Percentiles rank a stretch among this genome's conserved stretches.
Evolutionary conservation across 30 jellyfish, hydroid and myxozoan species (phyloP).

Genomic region (Nemopilema nomurai): DNA sequence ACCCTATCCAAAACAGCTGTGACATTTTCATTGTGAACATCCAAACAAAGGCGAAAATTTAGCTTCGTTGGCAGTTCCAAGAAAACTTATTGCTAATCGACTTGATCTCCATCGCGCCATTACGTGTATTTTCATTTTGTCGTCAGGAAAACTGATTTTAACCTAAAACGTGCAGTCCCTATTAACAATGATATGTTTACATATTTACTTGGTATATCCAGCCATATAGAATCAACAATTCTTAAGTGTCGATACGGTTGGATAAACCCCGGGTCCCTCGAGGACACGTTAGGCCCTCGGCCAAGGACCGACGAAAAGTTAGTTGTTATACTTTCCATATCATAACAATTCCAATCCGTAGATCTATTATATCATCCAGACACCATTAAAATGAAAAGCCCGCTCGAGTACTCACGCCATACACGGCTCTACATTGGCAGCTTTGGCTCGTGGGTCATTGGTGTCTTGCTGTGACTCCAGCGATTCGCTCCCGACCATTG

Average conservation of each 20-base stretch:
- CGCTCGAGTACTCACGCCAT: conserved; percentile 25
- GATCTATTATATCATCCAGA: no score
- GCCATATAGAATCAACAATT: not conserved
- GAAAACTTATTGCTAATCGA: no score
- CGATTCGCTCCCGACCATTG: not conserved
- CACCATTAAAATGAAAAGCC: no score
- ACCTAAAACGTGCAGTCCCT: not conserved
- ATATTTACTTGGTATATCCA: not conserved
- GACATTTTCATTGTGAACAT: no score
- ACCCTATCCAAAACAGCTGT: no score
- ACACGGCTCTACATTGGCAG: conserved; percentile 18
- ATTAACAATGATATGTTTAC: not conserved
- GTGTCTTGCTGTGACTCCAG: conserved; percentile 1
- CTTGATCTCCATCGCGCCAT: no score
- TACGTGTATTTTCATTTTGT: no score
- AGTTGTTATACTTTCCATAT: no score
- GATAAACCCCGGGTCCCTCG: not conserved
- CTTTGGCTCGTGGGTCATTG: conserved; percentile 10
- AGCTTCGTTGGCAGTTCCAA: not conserved
- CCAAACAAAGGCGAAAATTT: not conserved
- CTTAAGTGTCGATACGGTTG: not conserved
- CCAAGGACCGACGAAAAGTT: no score
- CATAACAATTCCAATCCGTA: no score
- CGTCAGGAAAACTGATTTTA: not conserved
- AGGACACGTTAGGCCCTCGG: not conserved